A percentile compares a stretch with the other conserved stretches of the same genome.
Conservation (phyloP, 2,888 invertebrate species). For the Eupithecia subfuscata region DNA sequence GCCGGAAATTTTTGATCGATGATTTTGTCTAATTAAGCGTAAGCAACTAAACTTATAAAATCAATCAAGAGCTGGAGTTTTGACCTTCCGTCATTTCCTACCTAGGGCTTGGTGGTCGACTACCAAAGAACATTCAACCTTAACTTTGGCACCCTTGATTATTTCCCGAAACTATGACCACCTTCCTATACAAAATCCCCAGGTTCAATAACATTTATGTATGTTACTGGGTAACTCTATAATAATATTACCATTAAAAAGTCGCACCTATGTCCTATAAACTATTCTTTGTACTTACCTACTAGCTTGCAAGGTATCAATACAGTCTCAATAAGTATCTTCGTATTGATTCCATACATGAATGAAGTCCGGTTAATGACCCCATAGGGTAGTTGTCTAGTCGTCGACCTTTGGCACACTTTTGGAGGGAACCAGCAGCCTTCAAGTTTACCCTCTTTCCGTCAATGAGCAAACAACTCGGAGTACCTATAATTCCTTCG, state of each 20-base stretch:
- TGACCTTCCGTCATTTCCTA: neutral
- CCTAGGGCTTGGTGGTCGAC: neutral
- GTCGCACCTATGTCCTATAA: slow-evolving; percentile 1
- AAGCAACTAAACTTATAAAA: no score
- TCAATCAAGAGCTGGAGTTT: no score
- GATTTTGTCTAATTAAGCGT: no score
- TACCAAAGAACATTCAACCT: neutral
- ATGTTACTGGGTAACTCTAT: neutral
- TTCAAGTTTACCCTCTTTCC: slow-evolving; percentile 65
- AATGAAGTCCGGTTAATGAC: slow-evolving; percentile 53
- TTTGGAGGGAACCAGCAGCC: slow-evolving; percentile 50
- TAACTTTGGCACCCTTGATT: neutral
- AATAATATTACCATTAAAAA: neutral
- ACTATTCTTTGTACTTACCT: no score
- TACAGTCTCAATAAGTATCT: slow-evolving; percentile 28
- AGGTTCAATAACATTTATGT: neutral
- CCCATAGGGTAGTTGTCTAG: slow-evolving; percentile 50
- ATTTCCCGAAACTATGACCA: neutral
- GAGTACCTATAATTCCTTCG: neutral
- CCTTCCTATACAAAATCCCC: slow-evolving; percentile 5
- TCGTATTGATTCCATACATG: slow-evolving; percentile 53
- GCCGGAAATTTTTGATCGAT: no score
- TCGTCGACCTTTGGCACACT: slow-evolving; percentile 69
- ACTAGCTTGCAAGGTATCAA: neutral
- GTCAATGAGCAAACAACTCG: slow-evolving; percentile 42